phyloP scores from a whole-genome alignment of 2,888 invertebrate genomes.

The Cephus spinipes region DNA sequence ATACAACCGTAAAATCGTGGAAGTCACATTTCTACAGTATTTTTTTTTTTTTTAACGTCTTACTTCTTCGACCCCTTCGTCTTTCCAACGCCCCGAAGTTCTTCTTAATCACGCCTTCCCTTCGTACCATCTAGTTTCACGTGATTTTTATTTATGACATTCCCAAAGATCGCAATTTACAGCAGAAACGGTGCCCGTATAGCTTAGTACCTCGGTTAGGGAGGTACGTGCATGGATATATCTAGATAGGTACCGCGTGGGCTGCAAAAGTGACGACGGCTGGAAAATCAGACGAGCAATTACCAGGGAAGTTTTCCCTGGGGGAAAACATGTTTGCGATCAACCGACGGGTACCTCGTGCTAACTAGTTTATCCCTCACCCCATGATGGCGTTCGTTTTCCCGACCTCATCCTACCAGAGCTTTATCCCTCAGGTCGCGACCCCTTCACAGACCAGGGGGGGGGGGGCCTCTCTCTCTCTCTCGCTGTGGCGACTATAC shows the following conservation, averaged over 20 bases:
- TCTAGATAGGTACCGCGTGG: neutral
- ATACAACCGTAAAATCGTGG: no score
- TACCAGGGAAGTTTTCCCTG: constrained; percentile 2
- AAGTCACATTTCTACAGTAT: no score
- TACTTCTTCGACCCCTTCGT: no score
- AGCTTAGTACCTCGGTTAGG: neutral
- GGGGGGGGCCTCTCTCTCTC: neutral
- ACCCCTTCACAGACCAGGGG: neutral
- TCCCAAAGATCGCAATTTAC: no score
- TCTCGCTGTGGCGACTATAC: neutral
- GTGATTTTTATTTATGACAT: no score
- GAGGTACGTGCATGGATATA: neutral
- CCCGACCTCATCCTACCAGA: neutral
- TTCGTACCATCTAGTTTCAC: no score
- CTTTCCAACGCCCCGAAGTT: no score
- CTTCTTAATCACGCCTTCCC: no score
- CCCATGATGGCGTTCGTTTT: constrained; percentile 1
- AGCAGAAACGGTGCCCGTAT: no score
- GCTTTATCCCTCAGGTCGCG: neutral
- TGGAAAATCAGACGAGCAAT: constrained; percentile 7
- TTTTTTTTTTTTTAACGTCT: no score
- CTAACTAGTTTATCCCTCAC: constrained; percentile 20
- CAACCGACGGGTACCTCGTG: constrained; percentile 13
- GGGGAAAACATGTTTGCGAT: constrained; percentile 22
- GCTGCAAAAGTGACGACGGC: constrained; percentile 5